Conservation (phyloP, 2,797 vertebrate species). For the Pogoniulus pusillus region DNA sequence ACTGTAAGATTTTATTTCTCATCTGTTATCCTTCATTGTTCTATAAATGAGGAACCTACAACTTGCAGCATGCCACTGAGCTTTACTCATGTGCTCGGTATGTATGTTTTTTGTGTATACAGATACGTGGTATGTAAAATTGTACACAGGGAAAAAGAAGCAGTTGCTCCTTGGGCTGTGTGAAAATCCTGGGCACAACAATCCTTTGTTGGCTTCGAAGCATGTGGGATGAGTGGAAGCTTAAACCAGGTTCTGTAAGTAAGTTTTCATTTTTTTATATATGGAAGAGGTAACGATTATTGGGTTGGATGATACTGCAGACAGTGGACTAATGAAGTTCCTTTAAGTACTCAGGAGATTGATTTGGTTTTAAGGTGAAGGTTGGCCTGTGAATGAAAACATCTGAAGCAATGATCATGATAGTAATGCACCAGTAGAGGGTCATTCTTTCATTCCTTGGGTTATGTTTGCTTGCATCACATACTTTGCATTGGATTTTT, state of each 20-base stretch:
- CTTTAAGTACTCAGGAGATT: not conserved
- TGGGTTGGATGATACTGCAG: not conserved
- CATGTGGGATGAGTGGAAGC: rapidly evolving
- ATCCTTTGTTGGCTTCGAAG: not conserved
- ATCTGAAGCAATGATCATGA: not conserved
- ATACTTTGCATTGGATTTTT: not conserved
- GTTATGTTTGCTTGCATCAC: not conserved
- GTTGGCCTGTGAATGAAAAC: not conserved
- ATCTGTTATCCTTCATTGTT: not conserved
- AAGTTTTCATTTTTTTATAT: not conserved
- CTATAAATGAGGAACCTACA: not conserved
- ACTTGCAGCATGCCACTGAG: not conserved
- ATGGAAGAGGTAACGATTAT: not conserved
- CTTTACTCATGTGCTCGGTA: not conserved
- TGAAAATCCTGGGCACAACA: not conserved
- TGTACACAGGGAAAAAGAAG: not conserved
- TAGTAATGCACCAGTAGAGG: not conserved
- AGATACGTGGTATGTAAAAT: not conserved
- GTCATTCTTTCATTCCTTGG: not conserved
- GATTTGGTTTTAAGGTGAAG: not conserved
- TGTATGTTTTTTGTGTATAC: not conserved
- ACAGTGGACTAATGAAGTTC: not conserved
- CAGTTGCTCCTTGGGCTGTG: not conserved
- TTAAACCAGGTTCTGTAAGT: not conserved
- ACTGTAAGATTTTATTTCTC: not conserved